Evolutionary conservation across 2,888 invertebrate species (phyloP), one percentile per base, ranked within the genome.

Genomic region (Calliopum simillimum): DNA sequence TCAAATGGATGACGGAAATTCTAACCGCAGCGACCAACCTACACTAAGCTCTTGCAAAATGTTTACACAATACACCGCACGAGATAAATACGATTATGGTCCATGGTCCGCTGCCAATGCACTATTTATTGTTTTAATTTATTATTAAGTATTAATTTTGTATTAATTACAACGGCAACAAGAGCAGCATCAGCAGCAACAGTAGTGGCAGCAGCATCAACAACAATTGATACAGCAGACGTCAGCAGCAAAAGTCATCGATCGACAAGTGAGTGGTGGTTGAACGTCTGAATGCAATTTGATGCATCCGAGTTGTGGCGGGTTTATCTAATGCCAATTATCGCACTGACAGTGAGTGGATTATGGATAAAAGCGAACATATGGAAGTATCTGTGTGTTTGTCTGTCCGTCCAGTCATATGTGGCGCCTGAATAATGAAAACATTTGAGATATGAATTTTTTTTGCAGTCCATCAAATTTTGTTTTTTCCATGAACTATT

Each of bases 151-250:
- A 61, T 61, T 61, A 61, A 61, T 61, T 61, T 46, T 46, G 21
- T 65, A 65, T 65, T 65, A 65, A 65, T 65, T 65, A 65, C 65
- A 44, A 41, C 64, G 61, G 14, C 44, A 56, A 11, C 55, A 53
- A 16, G 3, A 53, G 19, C 53, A 53, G 21, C 53, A 16, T 4
- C 53, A 4, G 21, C 53, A 21, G 11, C 21, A 56, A 21, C 55
- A 56, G 19, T 12, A 16, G 21, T 21, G 21, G 21, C 55, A n/a
- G 13, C 12, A 13, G 55, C 55, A 21, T 21, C 21, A 21, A 19
- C 13, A 51, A 51, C 51, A 51, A 16, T 51, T 16, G 21, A 11
- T 19, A 47, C 47, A 51, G 12, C n/a, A n/a, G 8, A 33, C 33
- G 8, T 33, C 33, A 33, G 25, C n/a, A 25, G 8, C 33, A 8